phyloP scores from a whole-genome alignment of 2,113 vertebrate genomes.

The Agelaius tricolor region DNA sequence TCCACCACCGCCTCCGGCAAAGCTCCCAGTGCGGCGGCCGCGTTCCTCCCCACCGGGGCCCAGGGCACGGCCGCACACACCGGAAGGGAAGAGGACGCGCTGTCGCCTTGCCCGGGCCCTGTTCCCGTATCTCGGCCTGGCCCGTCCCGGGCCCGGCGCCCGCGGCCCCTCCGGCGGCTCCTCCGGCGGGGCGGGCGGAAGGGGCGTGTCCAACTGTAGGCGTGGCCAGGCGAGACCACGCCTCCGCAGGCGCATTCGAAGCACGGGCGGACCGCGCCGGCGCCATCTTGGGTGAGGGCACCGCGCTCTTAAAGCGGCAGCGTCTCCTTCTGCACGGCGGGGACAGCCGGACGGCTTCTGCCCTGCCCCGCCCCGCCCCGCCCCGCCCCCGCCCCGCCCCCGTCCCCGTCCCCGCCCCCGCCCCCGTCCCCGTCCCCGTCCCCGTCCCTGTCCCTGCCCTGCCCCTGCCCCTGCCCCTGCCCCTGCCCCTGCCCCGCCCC shows the following conservation, averaged over 20 bases:
- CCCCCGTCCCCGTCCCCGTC: too few species aligned
- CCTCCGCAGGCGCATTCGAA: accelerated
- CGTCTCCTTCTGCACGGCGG: accelerated
- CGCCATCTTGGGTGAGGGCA: constrained; percentile 22
- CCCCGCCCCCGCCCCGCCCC: too few species aligned
- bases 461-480: too few species aligned
- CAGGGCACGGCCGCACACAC: background rate
- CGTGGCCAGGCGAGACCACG: accelerated
- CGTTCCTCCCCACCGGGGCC: background rate
- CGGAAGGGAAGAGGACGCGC: background rate
- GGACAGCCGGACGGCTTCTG: too few species aligned
- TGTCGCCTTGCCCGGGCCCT: accelerated
- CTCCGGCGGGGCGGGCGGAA: background rate
- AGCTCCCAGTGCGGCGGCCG: background rate
- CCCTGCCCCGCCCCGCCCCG: too few species aligned
- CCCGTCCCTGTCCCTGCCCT: too few species aligned
- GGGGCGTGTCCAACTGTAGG: accelerated
- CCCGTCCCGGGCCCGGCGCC: background rate
- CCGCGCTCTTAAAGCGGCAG: background rate
- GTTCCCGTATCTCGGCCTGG: background rate
- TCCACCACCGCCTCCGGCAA: accelerated
- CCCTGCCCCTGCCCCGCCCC: too few species aligned
- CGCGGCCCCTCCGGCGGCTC: background rate
- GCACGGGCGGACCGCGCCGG: background rate
- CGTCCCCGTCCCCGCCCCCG: too few species aligned